phyloP scores from a whole-genome alignment of 2,113 vertebrate species.

The Emydura subglobosa region DNA sequence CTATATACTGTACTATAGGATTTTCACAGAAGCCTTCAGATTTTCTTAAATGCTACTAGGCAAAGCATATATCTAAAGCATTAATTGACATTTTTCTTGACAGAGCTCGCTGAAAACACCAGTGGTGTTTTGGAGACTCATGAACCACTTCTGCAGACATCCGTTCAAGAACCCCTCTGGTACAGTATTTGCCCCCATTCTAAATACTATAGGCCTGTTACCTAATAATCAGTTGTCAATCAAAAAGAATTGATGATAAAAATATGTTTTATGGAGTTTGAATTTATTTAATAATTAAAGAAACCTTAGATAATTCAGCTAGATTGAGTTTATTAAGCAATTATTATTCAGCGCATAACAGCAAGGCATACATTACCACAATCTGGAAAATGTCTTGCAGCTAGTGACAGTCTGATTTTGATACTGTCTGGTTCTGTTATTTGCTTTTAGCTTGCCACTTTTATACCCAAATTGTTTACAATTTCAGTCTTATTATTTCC shows the following conservation, averaged over 20 bases:
- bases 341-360: background rate
- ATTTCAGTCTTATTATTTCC: background rate
- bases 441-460: background rate
- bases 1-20: fast-evolving
- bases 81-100: background rate
- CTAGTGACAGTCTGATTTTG: background rate
- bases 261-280: background rate
- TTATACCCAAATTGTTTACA: background rate
- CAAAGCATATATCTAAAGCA: background rate
- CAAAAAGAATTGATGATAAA: background rate
- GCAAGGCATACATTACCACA: background rate
- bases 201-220: background rate
- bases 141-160: background rate
- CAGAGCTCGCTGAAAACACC: constrained; percentile 14
- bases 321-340: background rate
- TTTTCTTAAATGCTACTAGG: background rate
- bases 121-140: background rate
- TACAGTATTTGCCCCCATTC: constrained; percentile 42
- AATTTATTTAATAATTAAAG: background rate
- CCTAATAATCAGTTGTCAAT: background rate
- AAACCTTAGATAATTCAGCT: background rate
- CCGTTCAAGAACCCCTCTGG: background rate
- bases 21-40: background rate
- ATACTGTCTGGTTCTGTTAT: background rate
- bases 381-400: background rate